Base-by-base conservation (phyloP, 2,888 invertebrate genomes). In the Eueremaeus valkanovi region DNA sequence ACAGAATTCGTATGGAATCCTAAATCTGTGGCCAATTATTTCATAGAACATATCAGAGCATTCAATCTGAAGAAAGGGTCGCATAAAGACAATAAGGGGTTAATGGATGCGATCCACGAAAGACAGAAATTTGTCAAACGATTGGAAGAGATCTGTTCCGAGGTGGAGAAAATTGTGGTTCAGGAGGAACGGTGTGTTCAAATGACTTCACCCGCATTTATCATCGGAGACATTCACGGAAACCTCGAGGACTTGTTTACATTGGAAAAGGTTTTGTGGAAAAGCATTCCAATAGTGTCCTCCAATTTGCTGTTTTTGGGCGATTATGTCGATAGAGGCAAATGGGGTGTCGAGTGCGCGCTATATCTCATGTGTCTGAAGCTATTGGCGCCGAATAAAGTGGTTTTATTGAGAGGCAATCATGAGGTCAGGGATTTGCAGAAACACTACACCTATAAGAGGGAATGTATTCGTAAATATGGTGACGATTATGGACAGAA, bases 51-150 rank as follows among this genome's bases (percentile, higher is more conserved):
- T 13, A 42, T 74, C 8, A 3, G 74, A 9, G 45, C 13, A 3
- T 74, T 74, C n/a, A 68, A 40, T 27, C 8, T 8, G 8, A 74
- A 31, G 8, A 74, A 74, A 49, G 74, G 74, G 2, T 66, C 74
- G 24, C 40, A 36, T 40, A 36, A 51, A 27, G 13, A 29, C 2
- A 40, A 61, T 36, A 45, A 51, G 6, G 74, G 74, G 16, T 8
- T 74, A 5, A 66, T 74, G 74, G 45, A 45, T 18, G 45, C n/a
- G n/a, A n/a, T n/a, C n/a, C n/a, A n/a, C n/a, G n/a, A n/a, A n/a
- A n/a, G n/a, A n/a, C n/a, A n/a, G n/a, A n/a, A n/a, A n/a, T n/a
- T n/a, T n/a, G n/a, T n/a, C n/a, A n/a, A n/a, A n/a, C n/a, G n/a
- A n/a, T n/a, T n/a, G n/a, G n/a, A n/a, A n/a, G n/a, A n/a, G n/a